phyloP scores from a whole-genome alignment of 2,113 vertebrate genomes.

The Pollimyrus isidori region DNA sequence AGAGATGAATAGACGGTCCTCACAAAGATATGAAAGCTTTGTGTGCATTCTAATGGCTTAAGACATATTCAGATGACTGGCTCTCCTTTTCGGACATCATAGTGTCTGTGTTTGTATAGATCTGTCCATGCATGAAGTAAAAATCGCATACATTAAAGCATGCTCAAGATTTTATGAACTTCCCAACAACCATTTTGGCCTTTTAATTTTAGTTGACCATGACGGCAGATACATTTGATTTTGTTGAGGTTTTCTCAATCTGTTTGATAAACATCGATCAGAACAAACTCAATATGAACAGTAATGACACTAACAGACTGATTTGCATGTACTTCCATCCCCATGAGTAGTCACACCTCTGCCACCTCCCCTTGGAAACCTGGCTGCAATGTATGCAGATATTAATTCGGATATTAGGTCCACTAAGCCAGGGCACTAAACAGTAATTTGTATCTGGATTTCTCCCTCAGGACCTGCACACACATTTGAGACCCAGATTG shows the following conservation, averaged over 20 bases:
- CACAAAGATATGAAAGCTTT: background rate
- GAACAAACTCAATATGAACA: background rate
- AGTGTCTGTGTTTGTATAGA: background rate
- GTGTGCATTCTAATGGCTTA: background rate
- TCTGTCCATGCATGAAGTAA: background rate
- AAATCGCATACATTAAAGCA: background rate
- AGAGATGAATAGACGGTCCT: background rate
- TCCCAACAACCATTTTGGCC: background rate
- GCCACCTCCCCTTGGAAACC: constrained; percentile 44
- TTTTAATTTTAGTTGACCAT: background rate
- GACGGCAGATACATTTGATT: background rate
- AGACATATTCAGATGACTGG: background rate
- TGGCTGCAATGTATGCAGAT: constrained; percentile 47
- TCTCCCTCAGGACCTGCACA: constrained; percentile 43
- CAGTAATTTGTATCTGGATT: constrained; percentile 61
- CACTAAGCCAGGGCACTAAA: constrained; percentile 56
- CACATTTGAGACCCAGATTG: background rate
- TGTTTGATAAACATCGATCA: background rate
- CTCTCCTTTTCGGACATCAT: background rate
- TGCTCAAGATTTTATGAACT: background rate
- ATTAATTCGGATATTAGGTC: constrained; percentile 57
- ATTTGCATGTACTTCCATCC: constrained; percentile 41
- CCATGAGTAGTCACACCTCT: constrained; percentile 38
- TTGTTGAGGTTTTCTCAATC: background rate
- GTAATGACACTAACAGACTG: background rate